Base-by-base conservation (phyloP, 2,888 invertebrate genomes). In the Melinaea menophilus region DNA sequence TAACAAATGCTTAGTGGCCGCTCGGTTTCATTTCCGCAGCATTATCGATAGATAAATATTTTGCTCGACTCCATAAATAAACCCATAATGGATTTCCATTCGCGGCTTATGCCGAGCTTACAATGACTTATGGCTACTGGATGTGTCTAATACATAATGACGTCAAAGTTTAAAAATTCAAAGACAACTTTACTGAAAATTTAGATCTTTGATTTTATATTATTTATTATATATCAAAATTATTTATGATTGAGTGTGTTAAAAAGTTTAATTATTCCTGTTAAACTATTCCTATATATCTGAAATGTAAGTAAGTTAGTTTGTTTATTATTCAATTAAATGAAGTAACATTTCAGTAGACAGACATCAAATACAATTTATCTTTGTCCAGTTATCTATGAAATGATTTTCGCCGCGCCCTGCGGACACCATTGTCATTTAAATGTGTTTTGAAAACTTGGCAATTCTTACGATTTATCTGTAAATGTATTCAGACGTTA, bases 11-110 rank as follows among this genome's bases (percentile, higher is more conserved):
- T 70, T 66, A 69, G 67, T 57, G 64, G 59, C 58, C 37, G 68
- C 60, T 60, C 65, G 66, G 56, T 78, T 84, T 81, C 85, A 86
- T 86, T 86, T 86, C 86, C 86, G 77, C 77, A 74, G 76, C 80
- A 85, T 87, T 87, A 88, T 87, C 86, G 85, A 78, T 80, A 84
- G 88, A 89, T 89, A 89, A 90, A 89, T 89, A 90, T 90, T 89
- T 89, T 85, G 81, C 80, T 80, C 81, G 80, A 83, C 84, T 82
- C 82, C 85, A 89, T 89, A 90, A 90, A 90, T 89, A 90, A 22
- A 86, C 82, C 77, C 71, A 79, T 89, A 89, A 90, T 90, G 88
- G 90, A 88, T 85, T 87, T 83, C 79, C 79, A 78, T 82, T 82
- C 75, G 71, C 73, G 78, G 72, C 71, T 71, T 72, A 71, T 70